These are phyloP conservation scores for Brachyistius frenatus DNA, from an alignment of 2,113 vertebrate genomes.

Conservation along the genomic window DNA sequence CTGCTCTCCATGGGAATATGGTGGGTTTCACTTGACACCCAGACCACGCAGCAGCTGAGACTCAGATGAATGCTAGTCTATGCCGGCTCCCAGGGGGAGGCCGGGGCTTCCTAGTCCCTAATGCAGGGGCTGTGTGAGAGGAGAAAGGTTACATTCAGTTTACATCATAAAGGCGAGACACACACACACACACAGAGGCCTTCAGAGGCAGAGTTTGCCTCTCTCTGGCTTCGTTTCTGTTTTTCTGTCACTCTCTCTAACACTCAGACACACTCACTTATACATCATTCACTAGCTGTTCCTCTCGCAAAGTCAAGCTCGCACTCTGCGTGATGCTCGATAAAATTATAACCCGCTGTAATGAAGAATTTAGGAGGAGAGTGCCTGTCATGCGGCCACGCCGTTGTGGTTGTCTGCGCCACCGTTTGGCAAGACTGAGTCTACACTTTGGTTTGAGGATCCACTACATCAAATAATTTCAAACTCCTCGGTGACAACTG, in stretches of 20 bases:
- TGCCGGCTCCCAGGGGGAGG: constrained; percentile 49
- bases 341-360: constrained; percentile 48
- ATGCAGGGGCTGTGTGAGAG: constrained; percentile 76
- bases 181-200: constrained; percentile 60
- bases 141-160: constrained; percentile 84
- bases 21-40: constrained; percentile 67
- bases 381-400: neutral
- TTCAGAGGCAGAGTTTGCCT: constrained; percentile 55
- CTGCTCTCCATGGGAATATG: constrained; percentile 59
- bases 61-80: constrained; percentile 76
- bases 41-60: constrained; percentile 74
- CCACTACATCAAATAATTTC: neutral
- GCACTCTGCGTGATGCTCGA: constrained; percentile 37
- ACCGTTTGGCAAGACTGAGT: neutral
- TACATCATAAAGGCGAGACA: constrained; percentile 76
- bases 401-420: constrained; percentile 15
- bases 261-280: constrained; percentile 54
- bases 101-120: constrained; percentile 62
- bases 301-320: constrained; percentile 44
- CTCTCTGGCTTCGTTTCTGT: constrained; percentile 50
- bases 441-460: neutral
- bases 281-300: constrained; percentile 55
- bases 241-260: constrained; percentile 52
- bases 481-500: no score
- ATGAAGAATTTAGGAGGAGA: constrained; percentile 61